Evolutionary conservation across 1,140 invertebrate genomes (phyloP), one percentile per base, ranked within the genome.

Genomic region (Mylabris phalerata): DNA sequence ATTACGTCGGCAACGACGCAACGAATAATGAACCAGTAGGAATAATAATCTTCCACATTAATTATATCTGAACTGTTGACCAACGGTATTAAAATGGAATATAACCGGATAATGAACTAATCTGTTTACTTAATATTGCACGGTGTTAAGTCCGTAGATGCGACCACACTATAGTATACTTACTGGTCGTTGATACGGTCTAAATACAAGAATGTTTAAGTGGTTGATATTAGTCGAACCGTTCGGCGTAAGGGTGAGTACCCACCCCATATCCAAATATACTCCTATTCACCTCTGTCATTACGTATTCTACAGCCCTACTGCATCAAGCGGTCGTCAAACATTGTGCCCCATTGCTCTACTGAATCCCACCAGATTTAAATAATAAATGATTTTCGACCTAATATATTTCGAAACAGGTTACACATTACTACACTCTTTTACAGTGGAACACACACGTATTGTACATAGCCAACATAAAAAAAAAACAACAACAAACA

Each of bases 71-170:
- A 63, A 63, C 47, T 65, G 63, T 65, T 65, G 63, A 65, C 63
- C 63, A 62, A 62, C 55, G 50, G 56, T 62, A 65, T 65, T 65
- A 65, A 54, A 60, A 59, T 50, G 46, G 63, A 62, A 57, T 59
- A 62, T 65, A 65, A 65, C 55, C 57, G 63, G 63, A 65, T 65
- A 59, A 65, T 65, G 57, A 62, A 65, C 63, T 65, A 65, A 65
- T 65, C 63, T 65, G 63, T 65, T 65, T 65, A 65, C 63, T 65
- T 63, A 62, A 65, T 62, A 63, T 65, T 62, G 60, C 56, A 63
- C 48, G 50, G 61, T 62, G 60, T 59, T 62, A 59, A 57, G 60
- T 57, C 45, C 39, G 13, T 47, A 48, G 60, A 52, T 57, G 50
- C 42, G 55, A 48, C 55, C 60, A 54, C 44, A 55, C 41, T 32